Evolutionary conservation across 1,140 invertebrate species (phyloP).

Genomic region (Drosophila melanica): DNA sequence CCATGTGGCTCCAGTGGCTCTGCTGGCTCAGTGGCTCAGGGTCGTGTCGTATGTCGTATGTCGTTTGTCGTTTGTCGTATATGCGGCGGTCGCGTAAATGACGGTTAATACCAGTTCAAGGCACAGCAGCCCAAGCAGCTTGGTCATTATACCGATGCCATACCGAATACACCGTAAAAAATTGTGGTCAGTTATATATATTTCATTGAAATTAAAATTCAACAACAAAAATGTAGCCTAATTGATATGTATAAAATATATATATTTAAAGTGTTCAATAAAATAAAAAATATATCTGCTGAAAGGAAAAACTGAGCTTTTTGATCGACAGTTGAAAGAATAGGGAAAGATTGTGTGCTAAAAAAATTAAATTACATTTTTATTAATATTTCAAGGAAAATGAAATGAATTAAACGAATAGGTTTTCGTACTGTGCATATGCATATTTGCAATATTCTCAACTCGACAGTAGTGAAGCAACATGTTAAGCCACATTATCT

Average conservation of each 20-base stretch:
- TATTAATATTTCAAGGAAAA: no score
- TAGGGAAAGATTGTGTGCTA: no score
- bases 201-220: background rate
- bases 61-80: constrained; percentile 6
- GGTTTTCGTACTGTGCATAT: background rate
- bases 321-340: no score
- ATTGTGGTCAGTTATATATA: background rate
- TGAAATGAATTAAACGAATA: no score
- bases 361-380: no score
- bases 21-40: constrained; percentile 10
- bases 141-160: constrained; percentile 58
- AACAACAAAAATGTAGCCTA: background rate
- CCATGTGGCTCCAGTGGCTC: background rate
- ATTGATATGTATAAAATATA: no score
- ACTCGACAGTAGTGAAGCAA: constrained; percentile 23
- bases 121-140: constrained; percentile 42
- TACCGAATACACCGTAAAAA: background rate
- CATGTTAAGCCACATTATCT: constrained; percentile 20
- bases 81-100: constrained; percentile 60
- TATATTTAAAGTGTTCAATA: no score
- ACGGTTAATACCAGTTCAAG: constrained; percentile 66
- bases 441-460: background rate
- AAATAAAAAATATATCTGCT: no score
- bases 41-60: background rate
- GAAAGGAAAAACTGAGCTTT: no score